These are phyloP conservation scores for Petrocephalus schoutedeni DNA, from an alignment of 2,797 vertebrate genomes.

Conservation along the genomic window DNA sequence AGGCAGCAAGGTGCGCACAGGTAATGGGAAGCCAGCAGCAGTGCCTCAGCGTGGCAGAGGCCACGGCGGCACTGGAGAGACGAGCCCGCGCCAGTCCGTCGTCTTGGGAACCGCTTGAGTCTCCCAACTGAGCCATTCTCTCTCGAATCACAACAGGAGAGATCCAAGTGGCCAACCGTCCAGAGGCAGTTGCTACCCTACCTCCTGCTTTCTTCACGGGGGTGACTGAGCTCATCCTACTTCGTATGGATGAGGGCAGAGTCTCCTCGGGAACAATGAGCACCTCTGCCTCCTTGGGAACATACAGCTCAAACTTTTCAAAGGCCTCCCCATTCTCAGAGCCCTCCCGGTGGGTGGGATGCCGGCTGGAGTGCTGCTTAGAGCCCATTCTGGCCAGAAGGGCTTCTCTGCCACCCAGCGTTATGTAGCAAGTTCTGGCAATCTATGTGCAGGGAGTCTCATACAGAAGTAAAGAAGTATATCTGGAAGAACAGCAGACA, in stretches of 20 bases:
- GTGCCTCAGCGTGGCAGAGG: not conserved
- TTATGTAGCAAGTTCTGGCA: not conserved
- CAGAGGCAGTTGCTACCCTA: not conserved
- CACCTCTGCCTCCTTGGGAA: constrained; percentile 52
- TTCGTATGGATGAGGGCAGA: constrained; percentile 35
- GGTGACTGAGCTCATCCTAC: constrained; percentile 31
- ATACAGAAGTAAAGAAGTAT: not conserved
- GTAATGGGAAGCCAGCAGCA: constrained; percentile 44
- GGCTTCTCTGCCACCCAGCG: not conserved
- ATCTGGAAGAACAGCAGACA: not conserved
- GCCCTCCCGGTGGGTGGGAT: not conserved
- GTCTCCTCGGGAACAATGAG: constrained; percentile 35
- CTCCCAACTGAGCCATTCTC: constrained; percentile 6
- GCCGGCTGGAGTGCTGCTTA: not conserved
- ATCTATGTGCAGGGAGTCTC: not conserved
- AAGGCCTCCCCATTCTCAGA: not conserved
- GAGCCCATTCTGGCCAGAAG: constrained; percentile 1
- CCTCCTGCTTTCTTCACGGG: not conserved
- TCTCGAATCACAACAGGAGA: constrained; percentile 42
- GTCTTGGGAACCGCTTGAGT: not conserved
- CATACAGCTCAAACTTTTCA: constrained; percentile 44
- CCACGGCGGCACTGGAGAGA: not conserved
- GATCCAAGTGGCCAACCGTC: constrained; percentile 43
- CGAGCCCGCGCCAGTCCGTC: not conserved
- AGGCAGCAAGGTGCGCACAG: constrained; percentile 34